A percentile compares a stretch with the other conserved stretches of the same genome.
Evolutionary conservation across 2,113 vertebrate species (phyloP).

Genomic region (Rostratula benghalensis): DNA sequence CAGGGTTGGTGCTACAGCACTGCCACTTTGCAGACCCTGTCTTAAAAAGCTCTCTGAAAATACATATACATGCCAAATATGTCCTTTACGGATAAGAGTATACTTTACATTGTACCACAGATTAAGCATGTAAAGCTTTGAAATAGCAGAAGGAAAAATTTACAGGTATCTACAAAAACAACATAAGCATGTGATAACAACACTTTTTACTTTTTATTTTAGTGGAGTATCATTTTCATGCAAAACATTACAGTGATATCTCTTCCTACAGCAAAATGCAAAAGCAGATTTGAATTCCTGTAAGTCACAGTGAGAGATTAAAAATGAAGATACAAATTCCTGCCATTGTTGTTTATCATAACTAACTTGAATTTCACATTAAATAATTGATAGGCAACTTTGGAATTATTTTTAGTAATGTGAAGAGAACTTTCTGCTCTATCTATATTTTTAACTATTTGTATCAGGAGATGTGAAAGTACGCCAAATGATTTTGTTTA

Average conservation of each 20-base stretch:
- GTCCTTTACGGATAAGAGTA: neutral
- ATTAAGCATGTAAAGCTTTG: neutral
- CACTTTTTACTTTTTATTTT: neutral
- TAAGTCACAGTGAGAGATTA: neutral
- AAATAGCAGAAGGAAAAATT: neutral
- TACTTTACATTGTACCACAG: neutral
- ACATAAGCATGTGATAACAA: neutral
- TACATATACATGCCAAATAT: neutral
- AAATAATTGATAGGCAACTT: neutral
- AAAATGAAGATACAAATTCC: neutral
- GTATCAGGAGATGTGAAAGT: neutral
- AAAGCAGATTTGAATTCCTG: neutral
- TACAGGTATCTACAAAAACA: neutral
- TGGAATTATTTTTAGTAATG: neutral
- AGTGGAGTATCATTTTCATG: neutral
- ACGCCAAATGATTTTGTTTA: neutral
- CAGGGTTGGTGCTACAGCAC: neutral
- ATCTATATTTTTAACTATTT: neutral
- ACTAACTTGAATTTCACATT: neutral
- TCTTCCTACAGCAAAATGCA: neutral
- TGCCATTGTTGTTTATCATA: neutral
- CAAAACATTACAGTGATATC: neutral
- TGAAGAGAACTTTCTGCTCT: neutral
- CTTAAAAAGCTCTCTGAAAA: neutral
- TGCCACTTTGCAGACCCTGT: neutral